A percentile compares a stretch with the other conserved stretches of the same genome.
Conservation (phyloP, 2,888 invertebrate genomes). For the Sphaerophoria rueppellii region DNA sequence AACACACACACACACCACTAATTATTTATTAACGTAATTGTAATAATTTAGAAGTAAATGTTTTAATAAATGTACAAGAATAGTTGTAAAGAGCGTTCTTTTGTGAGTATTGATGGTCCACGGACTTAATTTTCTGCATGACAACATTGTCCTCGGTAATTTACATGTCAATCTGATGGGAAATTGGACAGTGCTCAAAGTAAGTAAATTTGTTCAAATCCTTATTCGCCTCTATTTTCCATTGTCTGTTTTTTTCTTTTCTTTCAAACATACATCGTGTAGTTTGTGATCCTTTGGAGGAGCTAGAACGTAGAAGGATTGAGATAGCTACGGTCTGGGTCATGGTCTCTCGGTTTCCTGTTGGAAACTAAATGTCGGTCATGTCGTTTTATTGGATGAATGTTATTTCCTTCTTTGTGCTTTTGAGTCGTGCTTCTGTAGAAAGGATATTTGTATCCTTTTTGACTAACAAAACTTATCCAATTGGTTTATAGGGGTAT, state of each 20-base stretch:
- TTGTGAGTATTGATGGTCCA: neutral
- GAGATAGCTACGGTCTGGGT: neutral
- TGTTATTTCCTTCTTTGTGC: constrained; percentile 36
- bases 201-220: constrained; percentile 23
- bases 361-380: constrained; percentile 49
- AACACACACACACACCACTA: no score
- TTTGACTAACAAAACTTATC: constrained; percentile 47
- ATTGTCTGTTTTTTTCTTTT: neutral
- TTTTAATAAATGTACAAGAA: constrained; percentile 68
- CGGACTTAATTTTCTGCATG: constrained; percentile 31
- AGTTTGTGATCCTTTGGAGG: constrained; percentile 20
- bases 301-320: neutral
- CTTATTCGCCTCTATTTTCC: neutral
- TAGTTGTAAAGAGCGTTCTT: neutral
- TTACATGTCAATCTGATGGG: constrained; percentile 50
- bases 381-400: constrained; percentile 57
- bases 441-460: constrained; percentile 37
- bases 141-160: constrained; percentile 26
- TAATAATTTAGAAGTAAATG: constrained; percentile 65
- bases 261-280: neutral
- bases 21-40: constrained; percentile 68
- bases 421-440: constrained; percentile 16
- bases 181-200: constrained; percentile 62
- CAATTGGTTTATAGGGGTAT: constrained; percentile 34
- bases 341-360: constrained; percentile 28